Conservation (phyloP, 2,888 invertebrate species). For the Pristionchus entomophagus region DNA sequence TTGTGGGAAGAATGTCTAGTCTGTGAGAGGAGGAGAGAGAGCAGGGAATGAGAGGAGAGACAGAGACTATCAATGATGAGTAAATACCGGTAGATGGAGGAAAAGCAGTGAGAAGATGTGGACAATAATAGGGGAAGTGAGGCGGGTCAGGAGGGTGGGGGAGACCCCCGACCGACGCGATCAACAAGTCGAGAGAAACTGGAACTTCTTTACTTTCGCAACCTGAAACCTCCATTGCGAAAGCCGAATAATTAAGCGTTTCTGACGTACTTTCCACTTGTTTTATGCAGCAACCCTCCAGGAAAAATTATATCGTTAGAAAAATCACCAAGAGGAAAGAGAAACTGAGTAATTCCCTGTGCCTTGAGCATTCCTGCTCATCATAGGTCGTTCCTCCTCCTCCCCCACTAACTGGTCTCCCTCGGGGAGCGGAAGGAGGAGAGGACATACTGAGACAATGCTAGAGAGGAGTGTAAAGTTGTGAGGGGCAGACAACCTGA, state of each 20-base stretch:
- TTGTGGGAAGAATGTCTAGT: not conserved
- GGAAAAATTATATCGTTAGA: no score
- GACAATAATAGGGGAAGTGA: not conserved
- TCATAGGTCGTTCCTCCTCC: not conserved
- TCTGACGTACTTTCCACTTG: no score
- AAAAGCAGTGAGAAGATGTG: not conserved
- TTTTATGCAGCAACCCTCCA: no score
- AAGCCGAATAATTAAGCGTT: no score
- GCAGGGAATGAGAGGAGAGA: not conserved
- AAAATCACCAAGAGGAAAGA: no score
- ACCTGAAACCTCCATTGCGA: no score
- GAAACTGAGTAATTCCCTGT: no score
- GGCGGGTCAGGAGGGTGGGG: no score
- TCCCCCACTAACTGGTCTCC: not conserved
- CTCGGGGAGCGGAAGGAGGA: not conserved
- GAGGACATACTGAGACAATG: constrained; percentile 2
- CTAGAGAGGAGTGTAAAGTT: not conserved
- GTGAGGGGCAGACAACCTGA: not conserved
- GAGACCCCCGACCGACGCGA: not conserved
- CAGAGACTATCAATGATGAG: not conserved
- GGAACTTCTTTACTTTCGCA: not conserved
- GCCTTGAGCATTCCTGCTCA: no score
- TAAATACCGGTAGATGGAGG: not conserved
- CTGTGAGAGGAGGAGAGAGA: not conserved
- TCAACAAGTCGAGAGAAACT: not conserved